phyloP scores from a whole-genome alignment of 2,113 vertebrate genomes.

The Monarcha castaneiventris region DNA sequence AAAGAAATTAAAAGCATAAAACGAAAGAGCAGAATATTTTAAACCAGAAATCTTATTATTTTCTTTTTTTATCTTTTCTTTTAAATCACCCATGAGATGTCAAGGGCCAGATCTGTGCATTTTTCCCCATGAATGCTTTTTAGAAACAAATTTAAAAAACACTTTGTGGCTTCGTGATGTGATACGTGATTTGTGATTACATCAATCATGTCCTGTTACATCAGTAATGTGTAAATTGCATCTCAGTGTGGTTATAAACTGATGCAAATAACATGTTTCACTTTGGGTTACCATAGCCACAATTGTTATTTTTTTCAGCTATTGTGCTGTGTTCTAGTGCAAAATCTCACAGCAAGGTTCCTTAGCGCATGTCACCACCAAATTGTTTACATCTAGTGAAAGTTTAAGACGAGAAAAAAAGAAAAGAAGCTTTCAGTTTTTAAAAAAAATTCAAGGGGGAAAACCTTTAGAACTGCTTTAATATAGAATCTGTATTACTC shows the following conservation, averaged over 20 bases:
- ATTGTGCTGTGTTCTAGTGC: conserved; percentile 8
- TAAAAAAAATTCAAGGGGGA: neutral
- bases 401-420: neutral
- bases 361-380: neutral
- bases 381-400: neutral
- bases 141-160: conserved; percentile 33
- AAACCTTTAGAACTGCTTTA: conserved; percentile 8
- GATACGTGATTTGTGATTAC: conserved; percentile 54
- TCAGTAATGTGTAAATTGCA: conserved; percentile 47
- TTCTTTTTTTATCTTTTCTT: neutral
- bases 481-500: conserved; percentile 18
- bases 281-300: conserved; percentile 52
- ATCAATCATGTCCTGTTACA: conserved; percentile 47
- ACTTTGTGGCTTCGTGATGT: conserved; percentile 40
- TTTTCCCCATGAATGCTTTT: conserved; percentile 31
- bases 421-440: neutral
- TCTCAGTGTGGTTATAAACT: conserved; percentile 55
- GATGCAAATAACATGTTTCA: conserved; percentile 61
- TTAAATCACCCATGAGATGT: conserved; percentile 4
- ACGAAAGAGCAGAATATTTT: neutral
- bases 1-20: conserved; percentile 7
- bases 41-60: neutral
- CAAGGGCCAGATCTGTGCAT: conserved; percentile 12
- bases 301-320: conserved; percentile 19
- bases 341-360: conserved; percentile 30